Conservation (phyloP, 2,113 vertebrate species). For the Labrus mixtus region DNA sequence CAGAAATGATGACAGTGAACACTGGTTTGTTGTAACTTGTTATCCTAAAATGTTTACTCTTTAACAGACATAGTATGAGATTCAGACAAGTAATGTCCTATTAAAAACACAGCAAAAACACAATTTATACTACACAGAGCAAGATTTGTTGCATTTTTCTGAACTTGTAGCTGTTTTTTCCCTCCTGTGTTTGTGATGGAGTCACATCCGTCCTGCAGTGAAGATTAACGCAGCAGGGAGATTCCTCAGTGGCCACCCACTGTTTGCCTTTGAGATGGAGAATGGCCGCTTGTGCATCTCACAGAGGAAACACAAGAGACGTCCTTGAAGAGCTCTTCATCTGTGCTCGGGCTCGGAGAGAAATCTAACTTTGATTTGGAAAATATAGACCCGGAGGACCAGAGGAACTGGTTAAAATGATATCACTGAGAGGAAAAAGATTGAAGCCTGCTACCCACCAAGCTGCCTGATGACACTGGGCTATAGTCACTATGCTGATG, state of each 20-base stretch:
- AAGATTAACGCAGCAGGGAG: conserved; percentile 39
- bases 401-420: conserved; percentile 35
- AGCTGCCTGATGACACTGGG: not conserved
- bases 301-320: conserved; percentile 42
- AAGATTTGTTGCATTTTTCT: not conserved
- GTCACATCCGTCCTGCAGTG: conserved; percentile 25
- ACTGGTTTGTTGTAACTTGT: no score
- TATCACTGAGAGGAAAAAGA: conserved; percentile 20
- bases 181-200: not conserved
- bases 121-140: not conserved
- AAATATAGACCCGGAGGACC: conserved; percentile 9
- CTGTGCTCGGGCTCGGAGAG: conserved; percentile 14
- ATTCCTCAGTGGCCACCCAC: conserved; percentile 33
- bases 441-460: conserved; percentile 23
- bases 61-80: no score
- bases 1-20: no score
- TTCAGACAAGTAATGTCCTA: no score
- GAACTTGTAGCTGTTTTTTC: not conserved
- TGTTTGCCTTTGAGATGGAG: conserved; percentile 49
- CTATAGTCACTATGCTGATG: conserved; percentile 2
- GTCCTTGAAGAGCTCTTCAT: conserved; percentile 18
- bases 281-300: conserved; percentile 22
- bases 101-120: no score
- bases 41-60: no score
- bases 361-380: conserved; percentile 41